Evolutionary conservation across 2,113 vertebrate genomes (phyloP).

Genomic region (Protomyctophum bolini): DNA sequence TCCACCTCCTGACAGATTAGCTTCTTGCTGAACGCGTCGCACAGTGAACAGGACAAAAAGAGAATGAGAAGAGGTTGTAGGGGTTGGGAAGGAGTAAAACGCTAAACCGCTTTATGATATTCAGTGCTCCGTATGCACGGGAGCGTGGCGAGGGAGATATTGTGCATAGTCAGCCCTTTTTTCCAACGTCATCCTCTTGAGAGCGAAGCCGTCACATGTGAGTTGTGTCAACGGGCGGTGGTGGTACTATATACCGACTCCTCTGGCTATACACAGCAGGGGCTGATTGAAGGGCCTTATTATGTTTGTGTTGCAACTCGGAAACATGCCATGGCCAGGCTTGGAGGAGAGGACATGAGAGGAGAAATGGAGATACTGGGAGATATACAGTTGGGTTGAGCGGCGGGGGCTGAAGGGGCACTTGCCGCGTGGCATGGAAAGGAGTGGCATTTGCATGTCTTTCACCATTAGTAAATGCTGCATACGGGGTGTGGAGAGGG

Average conservation of each 20-base stretch:
- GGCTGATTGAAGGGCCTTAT: conserved; percentile 15
- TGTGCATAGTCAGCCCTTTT: conserved; percentile 20
- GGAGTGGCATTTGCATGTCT: too few species aligned
- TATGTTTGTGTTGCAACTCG: conserved; percentile 14
- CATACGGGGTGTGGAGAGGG: conserved; percentile 35
- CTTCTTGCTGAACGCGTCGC: conserved; percentile 55
- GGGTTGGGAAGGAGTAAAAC: conserved; percentile 34
- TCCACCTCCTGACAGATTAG: conserved; percentile 71
- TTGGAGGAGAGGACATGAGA: conserved; percentile 21
- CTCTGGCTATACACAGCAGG: conserved; percentile 1
- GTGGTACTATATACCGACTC: neutral
- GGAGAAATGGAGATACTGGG: conserved; percentile 11
- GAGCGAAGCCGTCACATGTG: conserved; percentile 7
- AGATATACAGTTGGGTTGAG: neutral
- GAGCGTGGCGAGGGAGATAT: conserved; percentile 30
- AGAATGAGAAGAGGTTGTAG: conserved; percentile 30
- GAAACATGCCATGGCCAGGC: conserved; percentile 15
- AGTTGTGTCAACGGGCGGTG: conserved; percentile 13
- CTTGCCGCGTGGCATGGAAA: too few species aligned
- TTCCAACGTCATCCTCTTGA: conserved; percentile 18
- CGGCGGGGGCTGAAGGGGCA: too few species aligned
- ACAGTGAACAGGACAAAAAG: conserved; percentile 55
- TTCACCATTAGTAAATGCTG: too few species aligned
- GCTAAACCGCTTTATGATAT: conserved; percentile 31
- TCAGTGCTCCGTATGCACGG: conserved; percentile 24